phyloP scores from a whole-genome alignment of 1,140 invertebrate species.

The Hyposmocoma kahamanoa region DNA sequence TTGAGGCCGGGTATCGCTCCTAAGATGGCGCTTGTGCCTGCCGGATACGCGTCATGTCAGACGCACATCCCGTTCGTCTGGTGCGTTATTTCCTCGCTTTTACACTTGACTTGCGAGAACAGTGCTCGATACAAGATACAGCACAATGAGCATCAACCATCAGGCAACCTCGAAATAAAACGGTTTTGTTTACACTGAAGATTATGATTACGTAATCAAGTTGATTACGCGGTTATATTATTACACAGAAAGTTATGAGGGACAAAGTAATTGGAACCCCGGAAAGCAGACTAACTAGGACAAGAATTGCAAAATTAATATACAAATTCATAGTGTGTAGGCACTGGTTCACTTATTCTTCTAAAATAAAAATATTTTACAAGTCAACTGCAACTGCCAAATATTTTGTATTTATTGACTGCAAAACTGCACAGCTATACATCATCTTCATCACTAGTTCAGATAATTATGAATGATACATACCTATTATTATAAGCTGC shows the following conservation, averaged over 20 bases:
- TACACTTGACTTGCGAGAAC: slow-evolving; percentile 27
- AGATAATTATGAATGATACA: too few relatives aligned
- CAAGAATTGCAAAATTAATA: neutral
- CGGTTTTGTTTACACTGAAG: slow-evolving; percentile 40
- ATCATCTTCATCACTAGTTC: too few relatives aligned
- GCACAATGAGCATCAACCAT: slow-evolving; percentile 27
- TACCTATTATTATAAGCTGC: too few relatives aligned
- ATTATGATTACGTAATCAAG: slow-evolving; percentile 47
- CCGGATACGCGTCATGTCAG: slow-evolving; percentile 59
- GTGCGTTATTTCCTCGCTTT: slow-evolving; percentile 51
- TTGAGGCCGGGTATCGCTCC: slow-evolving; percentile 14
- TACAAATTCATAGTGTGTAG: too few relatives aligned
- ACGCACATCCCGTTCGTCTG: slow-evolving; percentile 54
- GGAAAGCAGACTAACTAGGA: neutral
- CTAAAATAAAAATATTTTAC: too few relatives aligned
- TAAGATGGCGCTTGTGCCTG: slow-evolving; percentile 38
- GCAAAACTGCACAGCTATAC: too few relatives aligned
- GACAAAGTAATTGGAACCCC: neutral
- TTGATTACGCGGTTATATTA: slow-evolving; percentile 34
- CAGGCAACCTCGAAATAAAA: slow-evolving; percentile 43
- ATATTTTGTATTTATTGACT: too few relatives aligned
- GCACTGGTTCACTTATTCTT: too few relatives aligned
- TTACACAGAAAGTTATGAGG: slow-evolving; percentile 10
- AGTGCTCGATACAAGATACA: slow-evolving; percentile 20
- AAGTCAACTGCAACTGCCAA: too few relatives aligned